These are phyloP conservation scores for Myopa testacea DNA, from an alignment of 2,888 invertebrate genomes.

Conservation along the genomic window DNA sequence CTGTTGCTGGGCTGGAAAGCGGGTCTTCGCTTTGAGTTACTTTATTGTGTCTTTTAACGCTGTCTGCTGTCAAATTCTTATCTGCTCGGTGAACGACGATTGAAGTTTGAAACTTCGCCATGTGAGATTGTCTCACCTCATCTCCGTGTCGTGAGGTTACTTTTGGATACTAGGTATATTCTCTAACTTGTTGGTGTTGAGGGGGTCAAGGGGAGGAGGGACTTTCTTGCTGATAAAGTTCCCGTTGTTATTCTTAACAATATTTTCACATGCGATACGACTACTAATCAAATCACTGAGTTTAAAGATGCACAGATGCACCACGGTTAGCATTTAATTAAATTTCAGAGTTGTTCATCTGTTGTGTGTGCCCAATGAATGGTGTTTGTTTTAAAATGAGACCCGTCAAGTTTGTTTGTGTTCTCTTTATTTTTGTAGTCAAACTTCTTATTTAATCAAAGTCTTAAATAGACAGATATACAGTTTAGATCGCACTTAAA, in stretches of 20 bases:
- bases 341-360: neutral
- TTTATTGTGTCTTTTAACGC: neutral
- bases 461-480: no score
- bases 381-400: neutral
- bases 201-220: no score
- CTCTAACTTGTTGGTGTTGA: no score
- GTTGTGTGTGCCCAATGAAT: neutral
- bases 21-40: slow-evolving; percentile 28
- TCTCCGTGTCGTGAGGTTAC: no score
- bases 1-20: slow-evolving; percentile 14
- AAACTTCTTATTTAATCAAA: no score
- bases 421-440: no score
- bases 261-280: neutral
- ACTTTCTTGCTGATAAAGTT: neutral
- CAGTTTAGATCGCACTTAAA: no score
- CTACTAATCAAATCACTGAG: slow-evolving; percentile 39
- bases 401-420: no score
- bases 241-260: neutral
- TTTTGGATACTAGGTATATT: no score
- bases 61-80: slow-evolving; percentile 15
- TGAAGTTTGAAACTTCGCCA: slow-evolving; percentile 14
- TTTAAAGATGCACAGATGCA: slow-evolving; percentile 37
- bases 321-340: neutral
- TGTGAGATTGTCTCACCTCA: no score
- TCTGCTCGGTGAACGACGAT: slow-evolving; percentile 2